phyloP scores from a whole-genome alignment of 2,797 vertebrate genomes.

The Crypturellus tataupa region DNA sequence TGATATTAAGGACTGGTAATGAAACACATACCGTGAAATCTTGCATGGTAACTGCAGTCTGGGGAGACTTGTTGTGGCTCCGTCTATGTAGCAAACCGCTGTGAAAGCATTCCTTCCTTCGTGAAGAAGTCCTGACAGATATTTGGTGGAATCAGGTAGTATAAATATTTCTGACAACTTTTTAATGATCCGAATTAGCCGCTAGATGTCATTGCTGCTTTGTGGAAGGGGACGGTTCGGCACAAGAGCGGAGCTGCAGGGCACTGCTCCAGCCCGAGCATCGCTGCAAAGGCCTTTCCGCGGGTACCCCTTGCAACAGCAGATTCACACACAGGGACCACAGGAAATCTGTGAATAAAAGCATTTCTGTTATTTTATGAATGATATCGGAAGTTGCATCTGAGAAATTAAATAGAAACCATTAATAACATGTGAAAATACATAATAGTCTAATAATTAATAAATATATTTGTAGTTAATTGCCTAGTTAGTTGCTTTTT shows the following conservation, averaged over 20 bases:
- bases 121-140: neutral
- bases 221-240: accelerated
- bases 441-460: accelerated
- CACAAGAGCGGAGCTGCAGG: accelerated
- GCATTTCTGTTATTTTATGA: accelerated
- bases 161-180: accelerated
- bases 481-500: no score
- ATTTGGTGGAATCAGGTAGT: neutral
- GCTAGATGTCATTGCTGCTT: constrained; percentile 32
- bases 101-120: neutral
- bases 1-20: neutral
- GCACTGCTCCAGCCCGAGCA: no score
- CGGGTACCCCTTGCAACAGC: neutral
- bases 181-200: neutral
- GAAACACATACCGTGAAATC: accelerated
- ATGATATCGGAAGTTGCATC: neutral
- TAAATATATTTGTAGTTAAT: neutral
- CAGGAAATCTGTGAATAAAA: accelerated
- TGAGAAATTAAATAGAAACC: neutral
- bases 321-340: accelerated
- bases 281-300: neutral
- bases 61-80: accelerated
- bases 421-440: neutral
- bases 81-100: accelerated
- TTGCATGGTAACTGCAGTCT: neutral